Conservation (phyloP, 2,888 invertebrate genomes). For the Emmelina monodactyla region DNA sequence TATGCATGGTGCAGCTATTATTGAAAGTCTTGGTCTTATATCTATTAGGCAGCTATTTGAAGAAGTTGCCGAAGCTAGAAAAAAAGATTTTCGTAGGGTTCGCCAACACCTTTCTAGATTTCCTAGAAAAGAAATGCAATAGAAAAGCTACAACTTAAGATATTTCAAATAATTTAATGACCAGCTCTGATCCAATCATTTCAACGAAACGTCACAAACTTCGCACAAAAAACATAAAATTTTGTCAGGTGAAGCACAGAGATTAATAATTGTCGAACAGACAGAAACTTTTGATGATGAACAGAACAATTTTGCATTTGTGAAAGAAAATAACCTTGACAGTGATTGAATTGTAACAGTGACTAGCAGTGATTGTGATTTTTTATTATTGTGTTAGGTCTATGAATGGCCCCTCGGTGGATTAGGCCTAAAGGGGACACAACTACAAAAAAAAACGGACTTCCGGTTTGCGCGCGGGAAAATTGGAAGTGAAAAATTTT, state of each 20-base stretch:
- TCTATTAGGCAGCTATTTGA: background rate
- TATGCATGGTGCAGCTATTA: background rate
- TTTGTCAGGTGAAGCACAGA: background rate
- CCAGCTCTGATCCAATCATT: background rate
- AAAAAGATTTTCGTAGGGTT: background rate
- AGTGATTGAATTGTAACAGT: background rate
- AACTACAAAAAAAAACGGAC: background rate
- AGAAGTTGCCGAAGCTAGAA: background rate
- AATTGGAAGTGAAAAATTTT: too few species aligned
- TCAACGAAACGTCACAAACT: background rate
- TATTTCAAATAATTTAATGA: background rate
- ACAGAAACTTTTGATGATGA: background rate
- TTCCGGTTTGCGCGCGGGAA: too few species aligned
- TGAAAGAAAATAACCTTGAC: background rate
- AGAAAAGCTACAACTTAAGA: background rate
- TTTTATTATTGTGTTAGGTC: too few species aligned
- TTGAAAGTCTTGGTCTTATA: background rate
- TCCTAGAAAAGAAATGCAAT: background rate
- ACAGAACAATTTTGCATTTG: conserved; percentile 7
- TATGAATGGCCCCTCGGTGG: too few species aligned
- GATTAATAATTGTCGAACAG: background rate
- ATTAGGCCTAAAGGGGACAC: background rate
- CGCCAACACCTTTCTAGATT: background rate
- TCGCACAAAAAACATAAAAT: background rate
- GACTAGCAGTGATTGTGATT: background rate